Evolutionary conservation across 2,797 vertebrate genomes (phyloP), one percentile per base, ranked within the genome.

Genomic region (Chiroxiphia lanceolata): DNA sequence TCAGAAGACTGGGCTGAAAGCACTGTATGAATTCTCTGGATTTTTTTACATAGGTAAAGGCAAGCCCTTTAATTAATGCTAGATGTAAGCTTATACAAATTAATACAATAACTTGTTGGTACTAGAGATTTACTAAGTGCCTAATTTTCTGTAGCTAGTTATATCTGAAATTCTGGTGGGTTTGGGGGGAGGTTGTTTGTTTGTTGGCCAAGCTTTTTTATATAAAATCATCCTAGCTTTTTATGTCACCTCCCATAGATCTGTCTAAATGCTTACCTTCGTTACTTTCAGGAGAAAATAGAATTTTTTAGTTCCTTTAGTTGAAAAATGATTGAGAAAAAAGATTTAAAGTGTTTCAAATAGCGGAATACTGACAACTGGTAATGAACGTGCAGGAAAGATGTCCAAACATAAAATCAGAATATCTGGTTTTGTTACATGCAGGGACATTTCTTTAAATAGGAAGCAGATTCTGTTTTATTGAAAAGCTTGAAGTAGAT

Each of bases 401-500:
- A 67, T 2, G 5, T 75, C 11, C 38, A 74, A 86, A 54, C 23
- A 40, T 63, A 81, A 85, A 83, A 38, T 74, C 36, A 78, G 29
- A 75, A 33, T 75, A 40, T 64, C 38, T 59, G 48, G 21, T 92
- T 78, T 75, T 65, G 5, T 71, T 87, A 60, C 8, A 18, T 10
- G 25, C 15, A 5, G 48, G 60, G 47, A 87, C 26, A 8, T 82
- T 87, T 81, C 34, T 77, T n/a, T 33, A 78, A 78, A 33, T 53
- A 65, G 42, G 42, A 78, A 82, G 25, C 45, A 81, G 47, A 34
- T 75, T 48, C 38, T 60, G 15, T 53, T 85, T 72, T 72, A 45
- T 40, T 96, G 56, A 74, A 82, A 91, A 87, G 70, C 54, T 57
- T 93, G 65, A 61, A 61, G 81, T 65, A 78, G 53, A 83, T 68